These are phyloP conservation scores for Cryptocephalus moraei DNA, from an alignment of 2,888 invertebrate genomes.

Conservation along the genomic window DNA sequence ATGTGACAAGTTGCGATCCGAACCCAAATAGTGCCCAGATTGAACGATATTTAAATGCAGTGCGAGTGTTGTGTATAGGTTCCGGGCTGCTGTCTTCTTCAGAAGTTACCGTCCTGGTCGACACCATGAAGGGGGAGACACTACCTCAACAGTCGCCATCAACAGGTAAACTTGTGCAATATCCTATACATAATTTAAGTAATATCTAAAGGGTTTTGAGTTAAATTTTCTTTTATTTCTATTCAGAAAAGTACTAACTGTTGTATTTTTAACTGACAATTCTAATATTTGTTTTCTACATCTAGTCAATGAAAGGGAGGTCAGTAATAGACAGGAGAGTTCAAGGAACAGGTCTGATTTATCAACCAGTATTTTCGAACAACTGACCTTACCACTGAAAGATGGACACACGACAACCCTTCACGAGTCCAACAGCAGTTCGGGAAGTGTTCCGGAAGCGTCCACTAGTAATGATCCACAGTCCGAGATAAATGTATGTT, in stretches of 20 bases:
- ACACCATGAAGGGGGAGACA: conserved; percentile 63
- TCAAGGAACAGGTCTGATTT: conserved; percentile 58
- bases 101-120: conserved; percentile 67
- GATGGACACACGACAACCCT: conserved; percentile 38
- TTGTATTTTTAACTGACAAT: too few relatives aligned
- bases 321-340: conserved; percentile 42
- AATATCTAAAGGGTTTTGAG: too few relatives aligned
- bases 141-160: conserved; percentile 36
- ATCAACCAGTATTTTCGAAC: conserved; percentile 61
- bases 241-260: too few relatives aligned
- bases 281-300: too few relatives aligned
- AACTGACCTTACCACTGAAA: conserved; percentile 57
- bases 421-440: conserved; percentile 33
- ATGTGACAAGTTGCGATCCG: neutral
- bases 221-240: too few relatives aligned
- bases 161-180: conserved; percentile 14
- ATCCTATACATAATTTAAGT: too few relatives aligned
- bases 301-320: conserved; percentile 42
- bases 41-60: conserved; percentile 52
- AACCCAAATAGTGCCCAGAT: conserved; percentile 9
- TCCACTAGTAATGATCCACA: conserved; percentile 29
- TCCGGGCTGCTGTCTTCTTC: conserved; percentile 58
- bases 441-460: conserved; percentile 26
- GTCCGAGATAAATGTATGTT: conserved; percentile 40
- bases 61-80: conserved; percentile 63